These are phyloP conservation scores for Lepus oiostolus DNA, from an alignment of 2,797 vertebrate genomes.

Conservation along the genomic window DNA sequence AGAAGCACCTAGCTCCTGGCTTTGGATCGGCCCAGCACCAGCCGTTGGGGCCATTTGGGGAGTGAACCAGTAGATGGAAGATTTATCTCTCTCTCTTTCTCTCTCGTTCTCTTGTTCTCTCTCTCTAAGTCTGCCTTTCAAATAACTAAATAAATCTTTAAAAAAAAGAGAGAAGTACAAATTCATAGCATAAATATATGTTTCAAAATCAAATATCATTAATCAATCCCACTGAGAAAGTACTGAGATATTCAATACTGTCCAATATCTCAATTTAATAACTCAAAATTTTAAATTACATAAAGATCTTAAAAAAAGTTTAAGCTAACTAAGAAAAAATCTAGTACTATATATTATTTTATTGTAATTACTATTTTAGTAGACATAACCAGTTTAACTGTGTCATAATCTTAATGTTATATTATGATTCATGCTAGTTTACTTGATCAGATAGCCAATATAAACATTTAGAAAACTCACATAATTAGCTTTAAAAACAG, in stretches of 20 bases:
- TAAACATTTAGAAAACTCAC: not conserved
- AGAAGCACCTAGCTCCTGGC: too few relatives aligned
- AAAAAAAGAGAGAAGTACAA: too few relatives aligned
- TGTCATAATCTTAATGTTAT: not conserved
- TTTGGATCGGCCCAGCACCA: too few relatives aligned
- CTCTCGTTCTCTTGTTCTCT: too few relatives aligned
- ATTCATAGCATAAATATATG: not conserved
- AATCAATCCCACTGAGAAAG: not conserved
- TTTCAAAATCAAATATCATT: not conserved
- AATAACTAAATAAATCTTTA: too few relatives aligned
- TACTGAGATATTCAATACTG: not conserved
- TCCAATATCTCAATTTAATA: not conserved
- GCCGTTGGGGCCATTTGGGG: too few relatives aligned
- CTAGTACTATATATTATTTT: not conserved
- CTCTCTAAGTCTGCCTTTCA: too few relatives aligned
- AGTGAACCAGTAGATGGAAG: too few relatives aligned
- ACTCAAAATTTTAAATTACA: not conserved
- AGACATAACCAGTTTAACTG: not conserved
- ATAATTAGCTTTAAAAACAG: not conserved
- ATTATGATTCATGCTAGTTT: not conserved
- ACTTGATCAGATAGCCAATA: not conserved
- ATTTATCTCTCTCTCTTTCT: too few relatives aligned
- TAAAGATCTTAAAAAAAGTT: slow-evolving; percentile 1
- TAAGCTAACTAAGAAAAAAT: not conserved
- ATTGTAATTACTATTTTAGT: not conserved